phyloP scores from a whole-genome alignment of 2,797 vertebrate genomes.

The Triplophysa yarkandensis region DNA sequence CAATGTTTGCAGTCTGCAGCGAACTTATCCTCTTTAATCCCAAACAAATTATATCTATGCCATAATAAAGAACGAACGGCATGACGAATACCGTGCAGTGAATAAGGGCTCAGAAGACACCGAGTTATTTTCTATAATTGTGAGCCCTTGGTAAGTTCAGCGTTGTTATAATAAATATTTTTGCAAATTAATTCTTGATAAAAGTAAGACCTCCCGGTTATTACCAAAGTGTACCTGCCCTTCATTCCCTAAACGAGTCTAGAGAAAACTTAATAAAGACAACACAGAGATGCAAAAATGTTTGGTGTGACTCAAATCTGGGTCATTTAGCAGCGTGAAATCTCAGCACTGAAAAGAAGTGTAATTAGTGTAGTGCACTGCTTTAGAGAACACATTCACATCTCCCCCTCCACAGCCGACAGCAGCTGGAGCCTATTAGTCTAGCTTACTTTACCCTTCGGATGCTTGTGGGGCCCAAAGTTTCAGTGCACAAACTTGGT shows the following conservation, averaged over 20 bases:
- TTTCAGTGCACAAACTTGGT: constrained; percentile 53
- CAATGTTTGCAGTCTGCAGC: too few relatives aligned
- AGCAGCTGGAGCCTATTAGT: constrained; percentile 62
- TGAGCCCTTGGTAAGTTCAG: neutral
- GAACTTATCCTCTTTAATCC: too few relatives aligned
- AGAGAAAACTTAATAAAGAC: constrained; percentile 40
- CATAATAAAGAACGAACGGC: too few relatives aligned
- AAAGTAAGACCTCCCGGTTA: constrained; percentile 47
- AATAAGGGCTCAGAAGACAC: neutral
- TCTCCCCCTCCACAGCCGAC: constrained; percentile 45
- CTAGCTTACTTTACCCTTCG: constrained; percentile 51
- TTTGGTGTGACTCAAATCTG: constrained; percentile 65
- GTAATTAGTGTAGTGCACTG: constrained; percentile 67
- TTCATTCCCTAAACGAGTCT: neutral
- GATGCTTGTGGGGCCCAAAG: constrained; percentile 56
- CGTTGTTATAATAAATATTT: neutral
- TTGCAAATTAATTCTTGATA: constrained; percentile 12
- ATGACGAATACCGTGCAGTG: neutral
- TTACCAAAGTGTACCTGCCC: neutral
- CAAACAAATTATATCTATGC: too few relatives aligned
- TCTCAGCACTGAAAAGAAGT: constrained; percentile 57
- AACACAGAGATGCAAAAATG: constrained; percentile 36
- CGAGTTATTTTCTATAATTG: neutral
- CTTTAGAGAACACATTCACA: constrained; percentile 52
- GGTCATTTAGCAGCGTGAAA: constrained; percentile 70